Base-by-base conservation (phyloP, 2,797 vertebrate species). In the Serranus cabrilla region DNA sequence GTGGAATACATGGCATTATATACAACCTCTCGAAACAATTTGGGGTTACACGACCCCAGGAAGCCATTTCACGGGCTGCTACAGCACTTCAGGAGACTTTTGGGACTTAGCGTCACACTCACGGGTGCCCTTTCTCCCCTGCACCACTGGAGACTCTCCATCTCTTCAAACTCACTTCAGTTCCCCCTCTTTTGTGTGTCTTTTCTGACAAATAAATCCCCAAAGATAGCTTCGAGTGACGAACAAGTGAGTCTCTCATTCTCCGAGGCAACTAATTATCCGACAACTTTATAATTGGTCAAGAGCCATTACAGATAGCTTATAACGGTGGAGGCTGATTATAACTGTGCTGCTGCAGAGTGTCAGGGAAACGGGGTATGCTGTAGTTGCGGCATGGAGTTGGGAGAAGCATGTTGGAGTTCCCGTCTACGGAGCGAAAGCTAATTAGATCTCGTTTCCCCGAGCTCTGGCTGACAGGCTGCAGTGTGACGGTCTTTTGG, bases 371-470 rank as follows among this genome's bases (percentile, higher is more conserved):
- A 87, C 80, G 69, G 92, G 68, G 75, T 76, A 79, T 81, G 7
- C 34, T 34, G 34, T 34, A 59, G 80, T 68, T 82, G 67, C 65
- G 69, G 71, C 69, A 74, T 59, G 74, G 69, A 77, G 45, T 56
- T 68, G 23, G 62, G 63, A 65, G 70, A 63, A 71, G 40, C 52
- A 66, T 59, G 77, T 60, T 71, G 46, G 55, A 82, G 86, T 80
- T 83, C 71, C 71, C 54, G 39, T 42, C 49, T 55, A 78, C 78
- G 84, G 77, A 86, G 80, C 39, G 57, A 69, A 80, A 86, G 77
- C 66, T 89, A 92, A 92, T 93, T 91, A 91, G 68, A 88, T 85
- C 60, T 74, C 65, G 68, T 87, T 68, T 87, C 84, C 81, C 71
- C 21, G 17, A 81, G 84, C 83, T 61, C 31, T 27, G 34, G 59